Evolutionary conservation across 92 coral and sea anemone genomes (phyloP).

Genomic region (Pocillopora meandrina): DNA sequence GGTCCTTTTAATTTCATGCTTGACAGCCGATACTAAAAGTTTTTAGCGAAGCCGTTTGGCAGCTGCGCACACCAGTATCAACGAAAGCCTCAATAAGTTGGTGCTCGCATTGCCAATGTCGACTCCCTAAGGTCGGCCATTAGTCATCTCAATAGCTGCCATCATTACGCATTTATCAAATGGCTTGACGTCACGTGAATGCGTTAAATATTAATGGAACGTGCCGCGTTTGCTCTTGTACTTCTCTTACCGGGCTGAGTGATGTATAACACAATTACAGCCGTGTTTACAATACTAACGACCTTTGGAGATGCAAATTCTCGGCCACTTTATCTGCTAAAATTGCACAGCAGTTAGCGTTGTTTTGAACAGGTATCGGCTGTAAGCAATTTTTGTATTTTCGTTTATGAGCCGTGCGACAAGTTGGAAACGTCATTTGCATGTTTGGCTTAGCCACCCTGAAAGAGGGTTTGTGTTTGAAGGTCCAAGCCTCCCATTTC

Average conservation of each 20-base stretch:
- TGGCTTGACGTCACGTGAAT: slow-evolving; percentile 65
- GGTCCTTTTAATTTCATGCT: slow-evolving; percentile 22
- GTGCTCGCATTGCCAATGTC: slow-evolving; percentile 39
- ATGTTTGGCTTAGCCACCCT: slow-evolving; percentile 12
- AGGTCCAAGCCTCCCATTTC: slow-evolving; percentile 13
- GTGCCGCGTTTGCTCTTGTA: slow-evolving; percentile 65
- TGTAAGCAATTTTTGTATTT: neutral
- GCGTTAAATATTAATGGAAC: slow-evolving; percentile 83
- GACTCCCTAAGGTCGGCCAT: slow-evolving; percentile 48
- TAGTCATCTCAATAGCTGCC: slow-evolving; percentile 38
- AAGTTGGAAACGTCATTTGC: slow-evolving; percentile 4
- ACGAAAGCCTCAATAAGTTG: slow-evolving; percentile 28
- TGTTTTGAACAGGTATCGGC: neutral
- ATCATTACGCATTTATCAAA: slow-evolving; percentile 60
- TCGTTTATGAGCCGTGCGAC: slow-evolving; percentile 1
- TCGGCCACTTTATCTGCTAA: slow-evolving; percentile 17
- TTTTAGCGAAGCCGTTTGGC: slow-evolving; percentile 24
- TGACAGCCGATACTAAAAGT: slow-evolving; percentile 13
- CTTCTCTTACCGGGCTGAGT: slow-evolving; percentile 27
- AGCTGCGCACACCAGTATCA: slow-evolving; percentile 39
- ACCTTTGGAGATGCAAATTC: slow-evolving; percentile 29
- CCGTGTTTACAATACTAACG: slow-evolving; percentile 55
- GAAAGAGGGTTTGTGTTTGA: slow-evolving; percentile 11
- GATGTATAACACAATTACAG: slow-evolving; percentile 50
- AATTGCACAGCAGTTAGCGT: neutral